A percentile compares a stretch with the other conserved stretches of the same genome.
phyloP scores from a whole-genome alignment of 2,113 vertebrate species.

The Hydrochoerus hydrochaeris region DNA sequence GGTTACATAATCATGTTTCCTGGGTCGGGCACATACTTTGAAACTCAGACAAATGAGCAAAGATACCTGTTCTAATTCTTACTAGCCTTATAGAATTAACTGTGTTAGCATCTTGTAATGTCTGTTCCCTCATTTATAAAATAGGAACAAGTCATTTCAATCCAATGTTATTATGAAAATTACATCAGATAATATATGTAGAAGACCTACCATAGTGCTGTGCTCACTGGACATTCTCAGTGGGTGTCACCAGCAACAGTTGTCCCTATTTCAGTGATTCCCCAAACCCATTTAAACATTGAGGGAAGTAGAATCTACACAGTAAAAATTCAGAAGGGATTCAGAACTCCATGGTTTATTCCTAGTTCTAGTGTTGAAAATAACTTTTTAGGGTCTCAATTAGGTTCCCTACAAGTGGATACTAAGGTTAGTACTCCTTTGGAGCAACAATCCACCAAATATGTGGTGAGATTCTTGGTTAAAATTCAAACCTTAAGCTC shows the following conservation, averaged over 20 bases:
- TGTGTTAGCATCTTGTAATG: conserved; percentile 40
- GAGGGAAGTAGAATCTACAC: conserved; percentile 42
- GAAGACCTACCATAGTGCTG: conserved; percentile 38
- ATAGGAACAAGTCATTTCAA: not conserved
- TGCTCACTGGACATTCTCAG: conserved; percentile 14
- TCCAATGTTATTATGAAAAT: conserved; percentile 15
- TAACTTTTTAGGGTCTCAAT: conserved; percentile 43
- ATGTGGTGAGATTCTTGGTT: not conserved
- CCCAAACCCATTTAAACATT: conserved; percentile 16
- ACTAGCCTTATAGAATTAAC: conserved; percentile 54
- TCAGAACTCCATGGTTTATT: conserved; percentile 32
- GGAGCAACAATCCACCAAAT: not conserved
- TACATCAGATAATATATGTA: conserved; percentile 18
- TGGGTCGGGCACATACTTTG: conserved; percentile 50
- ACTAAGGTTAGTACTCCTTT: not conserved
- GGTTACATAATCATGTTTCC: conserved; percentile 48
- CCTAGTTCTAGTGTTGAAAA: conserved; percentile 33
- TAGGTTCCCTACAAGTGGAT: conserved; percentile 11
- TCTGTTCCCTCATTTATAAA: conserved; percentile 59
- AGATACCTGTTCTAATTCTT: conserved; percentile 61
- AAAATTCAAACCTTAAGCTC: conserved; percentile 28
- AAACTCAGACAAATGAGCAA: conserved; percentile 67
- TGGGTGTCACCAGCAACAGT: not conserved
- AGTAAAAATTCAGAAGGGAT: not conserved
- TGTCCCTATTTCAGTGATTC: not conserved